Percentiles rank a stretch among this genome's conserved stretches.
Evolutionary conservation across 2,888 invertebrate species (phyloP).

Genomic region (Scaptomyza caliginosa): DNA sequence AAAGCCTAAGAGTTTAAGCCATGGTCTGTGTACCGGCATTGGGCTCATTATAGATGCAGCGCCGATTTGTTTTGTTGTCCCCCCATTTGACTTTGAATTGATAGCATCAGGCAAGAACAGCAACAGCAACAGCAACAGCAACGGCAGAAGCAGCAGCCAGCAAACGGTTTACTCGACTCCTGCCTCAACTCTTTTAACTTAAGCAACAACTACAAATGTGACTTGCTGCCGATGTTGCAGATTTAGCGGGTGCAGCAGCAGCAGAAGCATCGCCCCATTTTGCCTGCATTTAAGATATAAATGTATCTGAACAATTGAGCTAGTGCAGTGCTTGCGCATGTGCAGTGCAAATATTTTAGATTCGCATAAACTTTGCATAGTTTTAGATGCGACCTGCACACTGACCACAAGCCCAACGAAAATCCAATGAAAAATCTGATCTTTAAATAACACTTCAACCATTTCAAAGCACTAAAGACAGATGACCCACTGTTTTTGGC

Average conservation of each 20-base stretch:
- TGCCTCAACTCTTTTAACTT: background rate
- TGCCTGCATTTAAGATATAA: conserved; percentile 74
- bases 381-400: conserved; percentile 58
- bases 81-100: conserved; percentile 82
- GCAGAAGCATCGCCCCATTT: conserved; percentile 38
- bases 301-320: conserved; percentile 78
- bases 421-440: background rate
- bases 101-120: conserved; percentile 72
- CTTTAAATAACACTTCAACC: no score
- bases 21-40: conserved; percentile 23
- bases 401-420: conserved; percentile 8
- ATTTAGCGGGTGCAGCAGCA: conserved; percentile 50
- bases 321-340: conserved; percentile 75
- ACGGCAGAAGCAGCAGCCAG: conserved; percentile 31
- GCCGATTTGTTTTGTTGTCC: conserved; percentile 82
- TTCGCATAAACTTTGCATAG: conserved; percentile 81
- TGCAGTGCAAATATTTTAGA: conserved; percentile 68
- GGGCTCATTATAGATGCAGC: conserved; percentile 81
- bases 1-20: conserved; percentile 1
- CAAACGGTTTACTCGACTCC: conserved; percentile 27
- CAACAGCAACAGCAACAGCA: conserved; percentile 61
- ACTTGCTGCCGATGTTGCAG: conserved; percentile 8
- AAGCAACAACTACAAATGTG: conserved; percentile 30
- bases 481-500: conserved; percentile 37
- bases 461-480: no score